A percentile compares a stretch with the other conserved stretches of the same genome.
Evolutionary conservation across 1,140 invertebrate genomes (phyloP).

Genomic region (Zaprionus tsacasi): DNA sequence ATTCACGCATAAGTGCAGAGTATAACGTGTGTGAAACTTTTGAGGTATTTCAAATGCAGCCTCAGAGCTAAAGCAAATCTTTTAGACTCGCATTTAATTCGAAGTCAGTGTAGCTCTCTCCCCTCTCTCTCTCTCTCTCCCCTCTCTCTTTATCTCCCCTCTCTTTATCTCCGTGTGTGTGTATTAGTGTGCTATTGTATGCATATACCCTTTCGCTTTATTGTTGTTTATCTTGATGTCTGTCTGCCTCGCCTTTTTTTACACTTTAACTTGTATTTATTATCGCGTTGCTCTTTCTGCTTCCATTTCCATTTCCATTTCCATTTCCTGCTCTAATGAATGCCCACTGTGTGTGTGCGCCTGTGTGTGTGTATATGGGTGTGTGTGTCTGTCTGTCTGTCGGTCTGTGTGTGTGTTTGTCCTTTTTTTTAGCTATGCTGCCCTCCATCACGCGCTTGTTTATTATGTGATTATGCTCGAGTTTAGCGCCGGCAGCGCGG

Average conservation of each 20-base stretch:
- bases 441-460: slow-evolving; percentile 48
- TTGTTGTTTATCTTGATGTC: slow-evolving; percentile 69
- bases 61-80: slow-evolving; percentile 24
- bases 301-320: slow-evolving; percentile 19
- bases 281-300: slow-evolving; percentile 66
- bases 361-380: slow-evolving; percentile 2
- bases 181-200: slow-evolving; percentile 26
- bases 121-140: too few species aligned
- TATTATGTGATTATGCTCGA: slow-evolving; percentile 81
- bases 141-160: too few species aligned
- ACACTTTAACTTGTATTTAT: slow-evolving; percentile 77
- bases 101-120: neutral
- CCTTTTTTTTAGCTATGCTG: slow-evolving; percentile 18
- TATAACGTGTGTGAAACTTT: slow-evolving; percentile 18
- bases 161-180: neutral
- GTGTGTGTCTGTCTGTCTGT: neutral
- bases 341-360: slow-evolving; percentile 38
- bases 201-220: slow-evolving; percentile 51
- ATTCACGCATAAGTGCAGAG: too few species aligned
- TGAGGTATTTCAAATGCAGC: slow-evolving; percentile 37
- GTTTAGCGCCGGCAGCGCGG: slow-evolving; percentile 59
- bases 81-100: slow-evolving; percentile 61
- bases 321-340: slow-evolving; percentile 62
- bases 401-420: slow-evolving; percentile 7
- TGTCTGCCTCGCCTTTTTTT: slow-evolving; percentile 59